Evolutionary conservation across 2,113 vertebrate species (phyloP).

Genomic region (Esox niger): DNA sequence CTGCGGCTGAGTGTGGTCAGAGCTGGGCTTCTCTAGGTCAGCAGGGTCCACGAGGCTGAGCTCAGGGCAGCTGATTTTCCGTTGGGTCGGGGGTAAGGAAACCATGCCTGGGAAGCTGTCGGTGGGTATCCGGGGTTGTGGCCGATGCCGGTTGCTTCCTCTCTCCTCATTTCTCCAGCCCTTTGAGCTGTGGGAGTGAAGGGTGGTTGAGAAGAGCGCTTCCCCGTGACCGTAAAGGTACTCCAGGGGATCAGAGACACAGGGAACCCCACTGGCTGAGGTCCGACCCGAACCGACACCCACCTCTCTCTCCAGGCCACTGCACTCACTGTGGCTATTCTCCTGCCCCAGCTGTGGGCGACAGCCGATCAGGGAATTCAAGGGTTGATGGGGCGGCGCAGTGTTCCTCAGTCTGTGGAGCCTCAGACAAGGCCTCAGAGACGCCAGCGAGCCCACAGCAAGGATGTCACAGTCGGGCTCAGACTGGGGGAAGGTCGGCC

Average conservation of each 20-base stretch:
- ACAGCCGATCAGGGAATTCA: neutral
- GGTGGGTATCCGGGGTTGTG: neutral
- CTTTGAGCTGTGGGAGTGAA: neutral
- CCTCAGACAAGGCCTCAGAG: constrained; percentile 11
- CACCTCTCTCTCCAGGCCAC: neutral
- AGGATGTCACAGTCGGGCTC: constrained; percentile 52
- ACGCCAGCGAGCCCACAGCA: constrained; percentile 35
- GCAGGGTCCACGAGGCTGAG: constrained; percentile 25
- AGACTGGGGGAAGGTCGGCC: constrained; percentile 54
- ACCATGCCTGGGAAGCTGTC: constrained; percentile 44
- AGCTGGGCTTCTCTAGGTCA: constrained; percentile 23
- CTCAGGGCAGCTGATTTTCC: constrained; percentile 50
- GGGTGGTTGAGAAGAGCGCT: constrained; percentile 17
- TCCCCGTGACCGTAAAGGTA: constrained; percentile 57
- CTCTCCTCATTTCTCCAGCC: constrained; percentile 12
- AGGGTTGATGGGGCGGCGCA: constrained; percentile 1
- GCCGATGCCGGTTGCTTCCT: neutral
- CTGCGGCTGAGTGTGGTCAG: neutral
- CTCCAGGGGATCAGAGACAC: constrained; percentile 58
- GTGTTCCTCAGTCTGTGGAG: constrained; percentile 23
- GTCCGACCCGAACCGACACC: neutral
- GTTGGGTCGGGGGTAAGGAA: constrained; percentile 45
- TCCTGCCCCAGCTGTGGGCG: constrained; percentile 5
- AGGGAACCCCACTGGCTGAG: neutral
- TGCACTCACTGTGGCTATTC: constrained; percentile 12